A percentile compares a stretch with the other conserved stretches of the same genome.
Evolutionary conservation across 1,140 invertebrate species (phyloP).

Genomic region (Thaumatotibia leucotreta): DNA sequence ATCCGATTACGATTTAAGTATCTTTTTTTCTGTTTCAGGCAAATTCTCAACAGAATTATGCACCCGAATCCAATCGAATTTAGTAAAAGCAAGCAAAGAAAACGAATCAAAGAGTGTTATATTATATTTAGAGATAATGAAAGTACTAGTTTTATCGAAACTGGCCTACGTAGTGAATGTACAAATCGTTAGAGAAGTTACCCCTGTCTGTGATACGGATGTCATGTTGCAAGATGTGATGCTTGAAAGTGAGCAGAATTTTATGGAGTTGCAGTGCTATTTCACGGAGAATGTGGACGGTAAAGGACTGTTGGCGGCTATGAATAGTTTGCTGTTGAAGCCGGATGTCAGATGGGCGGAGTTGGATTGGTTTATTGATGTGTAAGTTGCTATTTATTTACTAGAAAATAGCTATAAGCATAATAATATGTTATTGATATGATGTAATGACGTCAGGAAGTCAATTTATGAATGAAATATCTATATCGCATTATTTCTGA

Average conservation of each 20-base stretch:
- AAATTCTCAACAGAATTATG: constrained; percentile 54
- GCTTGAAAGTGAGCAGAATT: constrained; percentile 41
- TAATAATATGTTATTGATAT: too few relatives aligned
- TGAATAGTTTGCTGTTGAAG: constrained; percentile 56
- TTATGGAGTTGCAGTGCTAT: constrained; percentile 61
- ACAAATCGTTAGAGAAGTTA: constrained; percentile 60
- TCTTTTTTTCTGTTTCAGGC: constrained; percentile 46
- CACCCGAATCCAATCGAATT: constrained; percentile 46
- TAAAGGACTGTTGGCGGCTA: constrained; percentile 42
- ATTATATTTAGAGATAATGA: constrained; percentile 55
- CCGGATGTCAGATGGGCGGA: constrained; percentile 57
- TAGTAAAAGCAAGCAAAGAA: constrained; percentile 43
- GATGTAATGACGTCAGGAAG: too few relatives aligned
- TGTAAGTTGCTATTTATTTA: constrained; percentile 49
- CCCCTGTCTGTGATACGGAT: constrained; percentile 56
- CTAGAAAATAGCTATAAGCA: too few relatives aligned
- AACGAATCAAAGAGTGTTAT: constrained; percentile 55
- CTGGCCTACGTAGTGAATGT: constrained; percentile 62
- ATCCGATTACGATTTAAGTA: too few relatives aligned
- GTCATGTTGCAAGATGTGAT: constrained; percentile 58
- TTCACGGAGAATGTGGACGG: constrained; percentile 43
- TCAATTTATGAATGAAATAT: too few relatives aligned
- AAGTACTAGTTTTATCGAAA: constrained; percentile 50
- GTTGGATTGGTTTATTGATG: constrained; percentile 56
- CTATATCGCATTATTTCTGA: too few relatives aligned